A percentile compares a stretch with the other conserved stretches of the same genome.
Evolutionary conservation across 1,140 invertebrate genomes (phyloP).

Genomic region (Neelides sp.): DNA sequence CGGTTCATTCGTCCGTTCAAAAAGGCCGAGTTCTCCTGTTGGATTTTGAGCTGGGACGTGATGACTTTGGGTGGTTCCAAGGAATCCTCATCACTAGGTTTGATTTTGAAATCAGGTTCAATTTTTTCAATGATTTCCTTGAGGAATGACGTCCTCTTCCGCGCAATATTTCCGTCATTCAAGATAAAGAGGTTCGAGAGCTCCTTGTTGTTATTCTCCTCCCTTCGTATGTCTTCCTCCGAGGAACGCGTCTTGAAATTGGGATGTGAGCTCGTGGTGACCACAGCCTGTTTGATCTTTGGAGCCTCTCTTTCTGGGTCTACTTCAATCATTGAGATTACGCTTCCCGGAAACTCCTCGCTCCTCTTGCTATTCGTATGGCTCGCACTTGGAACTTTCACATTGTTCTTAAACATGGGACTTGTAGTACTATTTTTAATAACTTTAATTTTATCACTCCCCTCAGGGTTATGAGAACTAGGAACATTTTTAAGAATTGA

Average conservation of each 20-base stretch:
- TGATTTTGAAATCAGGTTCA: background rate
- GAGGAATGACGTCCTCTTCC: conserved; percentile 22
- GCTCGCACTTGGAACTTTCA: background rate
- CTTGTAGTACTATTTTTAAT: background rate
- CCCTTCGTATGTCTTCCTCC: too few relatives aligned
- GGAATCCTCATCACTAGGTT: too few relatives aligned
- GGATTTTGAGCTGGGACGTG: too few relatives aligned
- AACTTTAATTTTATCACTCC: too few relatives aligned
- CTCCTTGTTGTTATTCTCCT: background rate
- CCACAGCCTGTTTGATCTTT: too few relatives aligned
- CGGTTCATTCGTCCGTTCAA: too few relatives aligned
- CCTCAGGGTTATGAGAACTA: too few relatives aligned
- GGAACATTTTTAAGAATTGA: too few relatives aligned
- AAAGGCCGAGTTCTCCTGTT: too few relatives aligned
- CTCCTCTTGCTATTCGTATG: background rate
- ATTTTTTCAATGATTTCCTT: conserved; percentile 16
- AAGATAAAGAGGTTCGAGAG: conserved; percentile 17
- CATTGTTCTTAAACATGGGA: conserved; percentile 5
- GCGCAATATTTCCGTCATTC: conserved; percentile 20
- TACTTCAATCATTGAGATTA: conserved; percentile 15
- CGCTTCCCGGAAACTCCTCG: conserved; percentile 5
- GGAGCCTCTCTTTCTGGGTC: conserved; percentile 17
- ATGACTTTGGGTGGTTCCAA: too few relatives aligned
- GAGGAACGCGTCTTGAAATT: too few relatives aligned
- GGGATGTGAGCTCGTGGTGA: too few relatives aligned